A percentile compares a stretch with the other conserved stretches of the same genome.
Conservation (phyloP, 1,140 invertebrate species). For the Drosophila cardini region DNA sequence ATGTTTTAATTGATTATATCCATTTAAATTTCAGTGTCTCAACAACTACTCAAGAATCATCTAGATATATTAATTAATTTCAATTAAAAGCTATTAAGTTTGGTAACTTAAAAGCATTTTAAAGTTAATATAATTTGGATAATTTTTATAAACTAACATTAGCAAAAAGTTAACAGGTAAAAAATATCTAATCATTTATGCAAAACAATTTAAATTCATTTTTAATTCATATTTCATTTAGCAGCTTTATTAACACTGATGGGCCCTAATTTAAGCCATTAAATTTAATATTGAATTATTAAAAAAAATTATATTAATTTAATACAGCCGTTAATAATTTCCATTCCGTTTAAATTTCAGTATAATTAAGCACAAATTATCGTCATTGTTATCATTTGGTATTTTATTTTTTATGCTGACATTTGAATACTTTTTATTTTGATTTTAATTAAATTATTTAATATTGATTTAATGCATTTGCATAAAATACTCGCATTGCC, state of each 20-base stretch:
- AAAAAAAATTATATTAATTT: conserved; percentile 21
- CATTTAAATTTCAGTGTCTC: conserved; percentile 54
- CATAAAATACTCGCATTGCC: conserved; percentile 54
- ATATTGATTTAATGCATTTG: conserved; percentile 77
- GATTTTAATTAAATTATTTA: conserved; percentile 73
- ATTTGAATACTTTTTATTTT: conserved; percentile 31
- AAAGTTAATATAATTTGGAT: background rate
- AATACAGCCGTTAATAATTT: conserved; percentile 47
- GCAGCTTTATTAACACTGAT: conserved; percentile 9
- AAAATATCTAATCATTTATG: background rate
- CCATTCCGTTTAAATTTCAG: conserved; percentile 40
- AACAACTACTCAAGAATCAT: conserved; percentile 1
- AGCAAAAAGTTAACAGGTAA: background rate
- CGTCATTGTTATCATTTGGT: conserved; percentile 56
- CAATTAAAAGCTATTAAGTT: background rate
- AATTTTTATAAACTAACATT: background rate
- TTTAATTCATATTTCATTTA: conserved; percentile 24
- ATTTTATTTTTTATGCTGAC: conserved; percentile 14
- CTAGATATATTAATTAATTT: conserved; percentile 6
- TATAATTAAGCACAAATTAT: conserved; percentile 62
- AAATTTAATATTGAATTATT: conserved; percentile 48
- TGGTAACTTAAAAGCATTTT: no score
- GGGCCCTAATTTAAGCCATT: conserved; percentile 42
- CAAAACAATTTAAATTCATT: conserved; percentile 5
- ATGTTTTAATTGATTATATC: conserved; percentile 63